phyloP scores from a whole-genome alignment of 2,797 vertebrate genomes.

The Ceyx erithaca region DNA sequence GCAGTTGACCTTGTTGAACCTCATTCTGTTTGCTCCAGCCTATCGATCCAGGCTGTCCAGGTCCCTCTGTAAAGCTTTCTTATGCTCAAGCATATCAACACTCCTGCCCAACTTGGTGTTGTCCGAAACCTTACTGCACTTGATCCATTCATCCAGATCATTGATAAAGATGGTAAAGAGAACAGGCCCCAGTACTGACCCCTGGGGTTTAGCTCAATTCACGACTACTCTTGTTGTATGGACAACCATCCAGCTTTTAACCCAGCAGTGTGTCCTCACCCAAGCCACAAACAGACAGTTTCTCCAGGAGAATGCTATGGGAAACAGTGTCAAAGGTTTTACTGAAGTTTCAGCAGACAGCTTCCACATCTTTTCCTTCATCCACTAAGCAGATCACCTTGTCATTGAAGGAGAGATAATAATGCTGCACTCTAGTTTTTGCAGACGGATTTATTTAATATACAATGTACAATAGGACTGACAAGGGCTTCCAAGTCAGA shows the following conservation, averaged over 20 bases:
- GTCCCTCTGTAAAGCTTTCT: neutral
- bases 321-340: neutral
- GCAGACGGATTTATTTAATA: neutral
- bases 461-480: neutral
- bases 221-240: fast-evolving
- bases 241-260: neutral
- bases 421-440: neutral
- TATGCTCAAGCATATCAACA: neutral
- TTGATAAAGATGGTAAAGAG: neutral
- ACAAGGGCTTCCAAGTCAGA: neutral
- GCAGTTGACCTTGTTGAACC: neutral
- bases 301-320: neutral
- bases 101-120: fast-evolving
- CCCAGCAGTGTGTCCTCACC: neutral
- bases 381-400: no score
- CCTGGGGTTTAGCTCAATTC: neutral
- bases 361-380: neutral
- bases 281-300: neutral
- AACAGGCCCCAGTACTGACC: no score
- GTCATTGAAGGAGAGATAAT: neutral
- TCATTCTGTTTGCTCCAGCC: neutral
- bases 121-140: neutral
- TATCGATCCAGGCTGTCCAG: neutral
- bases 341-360: neutral
- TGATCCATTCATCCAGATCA: fast-evolving